Evolutionary conservation across 2,888 invertebrate genomes (phyloP).

Genomic region (Crepidodera aurea): DNA sequence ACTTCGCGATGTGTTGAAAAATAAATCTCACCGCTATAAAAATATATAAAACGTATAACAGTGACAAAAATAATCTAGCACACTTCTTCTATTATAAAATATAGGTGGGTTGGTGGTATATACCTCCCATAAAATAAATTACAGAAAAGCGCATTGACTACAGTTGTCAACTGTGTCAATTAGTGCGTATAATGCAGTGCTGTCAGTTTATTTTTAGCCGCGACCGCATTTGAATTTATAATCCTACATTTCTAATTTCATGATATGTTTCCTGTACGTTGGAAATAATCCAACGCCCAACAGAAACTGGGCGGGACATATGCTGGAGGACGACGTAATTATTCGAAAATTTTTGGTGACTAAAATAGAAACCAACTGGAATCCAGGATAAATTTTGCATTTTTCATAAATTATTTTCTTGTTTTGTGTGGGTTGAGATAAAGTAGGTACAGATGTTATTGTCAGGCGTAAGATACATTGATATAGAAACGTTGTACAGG

Average conservation of each 20-base stretch:
- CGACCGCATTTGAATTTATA: constrained; percentile 28
- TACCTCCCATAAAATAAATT: constrained; percentile 13
- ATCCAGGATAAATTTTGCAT: not conserved
- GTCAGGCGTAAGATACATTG: not conserved
- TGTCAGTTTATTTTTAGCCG: constrained; percentile 24
- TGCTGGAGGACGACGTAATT: constrained; percentile 1
- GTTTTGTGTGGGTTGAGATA: not conserved
- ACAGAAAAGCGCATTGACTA: constrained; percentile 8
- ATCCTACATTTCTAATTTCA: constrained; percentile 26
- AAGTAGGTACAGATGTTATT: not conserved
- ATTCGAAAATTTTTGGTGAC: constrained; percentile 8
- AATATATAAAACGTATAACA: no score
- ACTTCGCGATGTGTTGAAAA: no score
- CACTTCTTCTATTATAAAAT: not conserved
- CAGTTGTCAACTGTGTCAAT: constrained; percentile 27
- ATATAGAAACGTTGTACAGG: no score
- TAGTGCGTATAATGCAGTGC: constrained; percentile 27
- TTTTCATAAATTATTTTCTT: not conserved
- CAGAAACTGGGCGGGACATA: constrained; percentile 7
- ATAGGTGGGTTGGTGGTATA: constrained; percentile 2
- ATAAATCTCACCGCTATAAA: no score
- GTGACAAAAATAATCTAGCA: not conserved
- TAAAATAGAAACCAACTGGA: constrained; percentile 3
- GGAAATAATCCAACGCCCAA: constrained; percentile 13
- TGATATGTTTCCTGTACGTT: constrained; percentile 26